Base-by-base conservation (phyloP, 2,888 invertebrate species). In the Drosophila koepferae region DNA sequence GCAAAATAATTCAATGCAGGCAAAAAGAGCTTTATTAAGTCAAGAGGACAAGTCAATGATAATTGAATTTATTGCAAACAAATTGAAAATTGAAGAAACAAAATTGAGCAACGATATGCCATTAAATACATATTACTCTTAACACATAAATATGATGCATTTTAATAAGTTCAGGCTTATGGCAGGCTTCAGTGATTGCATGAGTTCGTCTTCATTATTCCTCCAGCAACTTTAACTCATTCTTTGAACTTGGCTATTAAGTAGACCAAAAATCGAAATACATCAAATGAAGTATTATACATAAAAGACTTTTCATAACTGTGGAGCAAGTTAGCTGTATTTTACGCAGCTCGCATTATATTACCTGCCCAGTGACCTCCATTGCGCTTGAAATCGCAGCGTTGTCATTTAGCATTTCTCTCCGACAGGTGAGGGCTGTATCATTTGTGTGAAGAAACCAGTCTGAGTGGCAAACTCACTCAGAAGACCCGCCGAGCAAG, bases 391-490 rank as follows among this genome's bases (percentile, higher is more conserved):
- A 61, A 55, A 36, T 54, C 16, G 71, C 54, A 49, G 56, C 74
- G 54, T 40, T 79, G 67, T 65, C 65, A 85, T 69, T 69, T 74
- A 66, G 31, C 64, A 44, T 41, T 59, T 59, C 49, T 20, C 16
- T n/a, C 10, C 55, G 56, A 41, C 14, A 31, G 44, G 48, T 55
- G 23, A 36, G 49, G 38, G n/a, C 34, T 59, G 56, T 49, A 44
- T 48, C 51, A 46, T 20, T 48, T 62, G 65, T 60, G 58, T 34
- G 67, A 68, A 66, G 72, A n/a, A 64, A 74, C 40, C 56, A 31
- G 72, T 53, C 63, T 72, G 64, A 68, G 77, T 77, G 51, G 67
- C 67, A 38, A 36, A 51, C 76, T 36, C 62, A 72, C 72, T 65
- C 53, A 36, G 31, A 48, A 49, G 53, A 61, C 59, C 59, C 48